Evolutionary conservation across 2,888 invertebrate genomes (phyloP).

Genomic region (Pristionchus maxplancki): DNA sequence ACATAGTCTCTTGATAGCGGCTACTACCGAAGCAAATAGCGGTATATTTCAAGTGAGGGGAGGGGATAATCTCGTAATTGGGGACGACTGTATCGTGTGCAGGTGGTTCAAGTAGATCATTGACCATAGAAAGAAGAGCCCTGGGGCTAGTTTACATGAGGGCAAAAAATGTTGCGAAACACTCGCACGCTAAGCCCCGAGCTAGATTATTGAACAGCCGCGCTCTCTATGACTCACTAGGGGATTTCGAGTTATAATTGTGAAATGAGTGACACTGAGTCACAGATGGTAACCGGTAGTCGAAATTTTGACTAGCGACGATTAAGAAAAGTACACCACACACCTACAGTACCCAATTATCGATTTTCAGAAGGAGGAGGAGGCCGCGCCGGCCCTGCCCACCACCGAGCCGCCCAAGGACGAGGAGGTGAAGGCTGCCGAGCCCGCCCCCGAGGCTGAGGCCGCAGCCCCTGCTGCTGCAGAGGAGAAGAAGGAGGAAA

Average conservation of each 20-base stretch:
- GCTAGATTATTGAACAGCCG: slow-evolving; percentile 36
- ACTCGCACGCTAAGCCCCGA: not conserved
- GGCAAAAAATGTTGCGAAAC: slow-evolving; percentile 25
- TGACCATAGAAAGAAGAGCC: not conserved
- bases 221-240: not conserved
- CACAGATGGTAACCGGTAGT: not conserved
- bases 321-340: not conserved
- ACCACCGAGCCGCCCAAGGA: slow-evolving; percentile 62
- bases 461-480: slow-evolving; percentile 44
- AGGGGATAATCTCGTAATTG: slow-evolving; percentile 35
- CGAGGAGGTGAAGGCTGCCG: slow-evolving; percentile 54
- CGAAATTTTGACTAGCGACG: too few species aligned
- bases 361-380: slow-evolving; percentile 54
- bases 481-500: slow-evolving; percentile 57
- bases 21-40: slow-evolving; percentile 35
- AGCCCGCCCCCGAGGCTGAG: slow-evolving; percentile 33
- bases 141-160: not conserved
- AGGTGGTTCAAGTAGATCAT: not conserved
- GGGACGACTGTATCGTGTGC: not conserved
- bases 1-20: not conserved
- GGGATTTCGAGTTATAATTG: slow-evolving; percentile 22
- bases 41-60: slow-evolving; percentile 32
- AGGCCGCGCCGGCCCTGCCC: slow-evolving; percentile 61
- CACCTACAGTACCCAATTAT: slow-evolving; percentile 33
- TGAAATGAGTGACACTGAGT: not conserved